Evolutionary conservation across 2,113 vertebrate species (phyloP), one percentile per base, ranked within the genome.

Genomic region (Vidua chalybeata): DNA sequence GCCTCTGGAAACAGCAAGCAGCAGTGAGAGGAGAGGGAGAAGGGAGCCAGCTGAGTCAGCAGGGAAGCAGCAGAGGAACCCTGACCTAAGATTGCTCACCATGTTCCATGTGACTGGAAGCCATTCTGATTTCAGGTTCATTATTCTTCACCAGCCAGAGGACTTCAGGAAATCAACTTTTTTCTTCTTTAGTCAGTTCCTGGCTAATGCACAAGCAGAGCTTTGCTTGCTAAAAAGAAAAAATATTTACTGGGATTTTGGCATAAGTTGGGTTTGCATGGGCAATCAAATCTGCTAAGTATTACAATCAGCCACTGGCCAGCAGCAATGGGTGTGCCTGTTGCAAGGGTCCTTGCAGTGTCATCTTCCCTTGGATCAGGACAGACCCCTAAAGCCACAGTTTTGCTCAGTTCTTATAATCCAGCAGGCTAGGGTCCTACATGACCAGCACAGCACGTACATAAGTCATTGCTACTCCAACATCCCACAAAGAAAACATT

Each of bases 251-350:
- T 23, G 41, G n/a, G 49, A 48, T 41, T 24, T 35, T 56, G 56
- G 26, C 61, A 63, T 18, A 37, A 9, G 8, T 12, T 84, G 67
- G 8, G 7, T 8, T 75, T 35, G 4, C 11, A 11, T 22, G 15
- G 21, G n/a, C 14, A 83, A 51, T 49, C 41, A 64, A 54, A 73
- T 73, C 28, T 58, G 74, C 35, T 33, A 43, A 52, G 54, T 4
- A 43, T n/a, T 27, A 75, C 14, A 79, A 27, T 22, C 1, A 1
- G 45, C 18, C 4, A 3, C 49, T 68, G 58, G 15, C 37, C n/a
- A 52, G 7, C 15, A 35, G 37, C 0, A 0, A 6, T 11, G 10
- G 12, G 7, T 8, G 3, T 59, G 33, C 54, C 45, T 55, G 4
- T 56, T 82, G 52, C 56, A 68, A 8, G 4, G 13, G 18, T 62